phyloP scores from a whole-genome alignment of 2,888 invertebrate species.

The Hesperia comma region DNA sequence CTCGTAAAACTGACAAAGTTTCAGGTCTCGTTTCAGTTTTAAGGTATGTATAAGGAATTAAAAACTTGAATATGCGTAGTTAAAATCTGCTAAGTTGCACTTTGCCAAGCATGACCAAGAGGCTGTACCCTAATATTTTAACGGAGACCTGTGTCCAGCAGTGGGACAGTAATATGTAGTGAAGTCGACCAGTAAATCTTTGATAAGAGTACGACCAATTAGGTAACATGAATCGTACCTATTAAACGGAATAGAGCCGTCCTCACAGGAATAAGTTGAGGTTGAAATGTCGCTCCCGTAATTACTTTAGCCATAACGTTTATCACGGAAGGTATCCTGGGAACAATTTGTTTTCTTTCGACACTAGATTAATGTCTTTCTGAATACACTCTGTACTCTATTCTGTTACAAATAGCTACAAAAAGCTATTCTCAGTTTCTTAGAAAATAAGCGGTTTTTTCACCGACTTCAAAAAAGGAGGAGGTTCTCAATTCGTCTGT shows the following conservation, averaged over 20 bases:
- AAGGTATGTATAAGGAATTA: too few relatives aligned
- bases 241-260: not conserved
- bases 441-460: not conserved
- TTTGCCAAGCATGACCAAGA: too few relatives aligned
- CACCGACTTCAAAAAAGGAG: too few relatives aligned
- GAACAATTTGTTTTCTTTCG: slow-evolving; percentile 22
- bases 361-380: slow-evolving; percentile 14
- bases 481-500: too few relatives aligned
- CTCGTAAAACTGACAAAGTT: slow-evolving; percentile 84
- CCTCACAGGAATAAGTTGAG: slow-evolving; percentile 1
- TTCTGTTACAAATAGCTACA: not conserved
- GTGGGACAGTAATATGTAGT: too few relatives aligned
- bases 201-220: not conserved
- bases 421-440: not conserved
- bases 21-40: slow-evolving; percentile 83
- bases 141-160: too few relatives aligned
- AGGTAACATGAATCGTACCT: not conserved
- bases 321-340: slow-evolving; percentile 14
- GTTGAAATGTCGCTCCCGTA: slow-evolving; percentile 2
- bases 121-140: too few relatives aligned
- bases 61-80: too few relatives aligned
- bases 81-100: too few relatives aligned
- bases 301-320: slow-evolving; percentile 8
- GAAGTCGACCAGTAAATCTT: too few relatives aligned
- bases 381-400: not conserved